Base-by-base conservation (phyloP, 1,140 invertebrate genomes). In the Heliconius eleuchia region DNA sequence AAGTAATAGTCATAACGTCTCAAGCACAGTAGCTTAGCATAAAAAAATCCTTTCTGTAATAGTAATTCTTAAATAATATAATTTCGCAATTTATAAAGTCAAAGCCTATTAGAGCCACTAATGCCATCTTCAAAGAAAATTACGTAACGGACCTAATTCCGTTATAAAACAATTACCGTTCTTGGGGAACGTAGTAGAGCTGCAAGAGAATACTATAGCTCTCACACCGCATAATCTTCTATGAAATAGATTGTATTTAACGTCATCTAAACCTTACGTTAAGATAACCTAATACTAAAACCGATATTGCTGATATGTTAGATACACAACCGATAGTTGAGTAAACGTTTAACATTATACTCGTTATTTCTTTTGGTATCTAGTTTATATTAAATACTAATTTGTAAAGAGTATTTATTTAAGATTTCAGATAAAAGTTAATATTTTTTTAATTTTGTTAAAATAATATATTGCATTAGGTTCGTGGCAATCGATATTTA, bases 201-300 rank as follows among this genome's bases (percentile, higher is more conserved):
- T 71, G 71, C 34, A 39, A 30, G 71, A 71, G 71, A 71, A 71
- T 39, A 71, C 18, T 19, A 23, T 71, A 71, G 71, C 71, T 39
- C 18, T 37, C 19, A 39, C 30, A 39, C 71, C 71, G 18, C 71
- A 71, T 71, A 71, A 71, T 71, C 37, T 71, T 71, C 71, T 71
- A 71, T 34, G 71, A 39, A 71, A 71, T 71, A 71, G 37, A 71
- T 71, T 71, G 30, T n/a, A 71, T 71, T 71, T 71, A 71, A 71
- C 71, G 71, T 71, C 71, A 71, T 71, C 34, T 71, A 39, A 66
- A 66, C 60, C 60, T 30, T 66, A 66, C 60, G 60, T 66, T 11
- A 23, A 8, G 9, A 66, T 66, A 66, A 66, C 11, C 27, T 66
- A 16, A 66, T 27, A 66, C 11, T 30, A 27, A 66, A 66, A 27